Base-by-base conservation (phyloP, 2,113 vertebrate genomes). In the Stegastes partitus region DNA sequence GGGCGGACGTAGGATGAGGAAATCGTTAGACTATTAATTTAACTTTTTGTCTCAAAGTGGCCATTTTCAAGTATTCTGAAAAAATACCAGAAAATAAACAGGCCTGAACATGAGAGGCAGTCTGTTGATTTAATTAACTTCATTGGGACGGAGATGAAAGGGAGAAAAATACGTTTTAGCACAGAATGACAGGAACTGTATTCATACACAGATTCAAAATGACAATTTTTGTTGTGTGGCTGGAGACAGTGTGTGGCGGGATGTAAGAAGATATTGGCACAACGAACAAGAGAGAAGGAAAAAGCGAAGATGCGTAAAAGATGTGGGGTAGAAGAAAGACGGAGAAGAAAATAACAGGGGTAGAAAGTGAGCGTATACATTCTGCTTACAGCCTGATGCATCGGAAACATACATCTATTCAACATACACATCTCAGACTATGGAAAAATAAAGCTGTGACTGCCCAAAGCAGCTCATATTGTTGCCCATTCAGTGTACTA, bases 61-160 rank as follows among this genome's bases (percentile, higher is more conserved):
- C 16, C 4, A 21, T 66, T 63, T 54, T 45, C 11, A 34, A 44
- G 25, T 31, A 67, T 57, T 54, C 25, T 12, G 2, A 42, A 42
- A 18, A 84, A 66, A 49, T 64, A 65, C 2, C 26, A 22, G 25
- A 34, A 18, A 19, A 10, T 26, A 61, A 70, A 45, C 16, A 42
- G 39, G 3, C 14, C 14, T 47, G 2, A 70, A 70, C 9, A 73
- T 25, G 11, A 51, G 5, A 55, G 9, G 61, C 11, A 39, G 26
- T 25, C n/a, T 53, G 51, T 9, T 58, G 0, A 22, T 62, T 19
- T 26, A 74, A 80, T 71, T 37, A 47, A 67, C 21, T 63, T 71
- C 8, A 42, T 51, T 14, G 61, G 42, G 42, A 70, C 28, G 55
- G 10, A 64, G 28, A 54, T 51, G n/a, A 55, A 2, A 5, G 47